Evolutionary conservation across 2,888 invertebrate species (phyloP).

Genomic region (Branchellion lobata): DNA sequence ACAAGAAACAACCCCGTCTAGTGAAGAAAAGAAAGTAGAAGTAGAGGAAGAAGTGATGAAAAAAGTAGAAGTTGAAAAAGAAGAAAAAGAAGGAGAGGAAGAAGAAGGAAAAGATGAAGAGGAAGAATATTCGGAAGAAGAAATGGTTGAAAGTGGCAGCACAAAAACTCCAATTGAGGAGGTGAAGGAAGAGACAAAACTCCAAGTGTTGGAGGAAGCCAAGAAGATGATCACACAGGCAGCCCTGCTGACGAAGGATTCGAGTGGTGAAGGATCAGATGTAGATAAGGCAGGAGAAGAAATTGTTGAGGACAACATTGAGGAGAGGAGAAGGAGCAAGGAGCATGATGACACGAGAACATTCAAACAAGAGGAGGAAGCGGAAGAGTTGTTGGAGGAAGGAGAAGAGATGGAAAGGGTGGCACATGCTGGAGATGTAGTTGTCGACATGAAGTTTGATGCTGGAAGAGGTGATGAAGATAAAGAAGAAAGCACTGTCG

Average conservation of each 20-base stretch:
- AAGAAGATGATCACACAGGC: no score
- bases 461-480: no score
- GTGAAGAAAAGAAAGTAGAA: conserved; percentile 16
- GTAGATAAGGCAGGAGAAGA: conserved; percentile 6
- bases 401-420: no score
- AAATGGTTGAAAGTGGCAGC: conserved; percentile 18
- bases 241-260: no score
- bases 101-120: conserved; percentile 32
- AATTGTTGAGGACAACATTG: conserved; percentile 25
- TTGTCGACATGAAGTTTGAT: no score
- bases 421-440: no score
- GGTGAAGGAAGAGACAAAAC: not conserved
- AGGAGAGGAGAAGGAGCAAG: no score
- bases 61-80: conserved; percentile 39
- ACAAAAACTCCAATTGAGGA: not conserved
- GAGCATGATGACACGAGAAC: no score
- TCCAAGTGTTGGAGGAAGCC: not conserved
- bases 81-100: conserved; percentile 15
- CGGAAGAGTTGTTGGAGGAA: no score
- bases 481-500: no score
- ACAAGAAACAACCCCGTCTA: not conserved
- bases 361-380: no score
- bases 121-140: conserved; percentile 34
- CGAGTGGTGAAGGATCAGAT: conserved; percentile 33
- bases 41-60: no score